Conservation (phyloP, 2,888 invertebrate species). For the Drosophila prolongata region DNA sequence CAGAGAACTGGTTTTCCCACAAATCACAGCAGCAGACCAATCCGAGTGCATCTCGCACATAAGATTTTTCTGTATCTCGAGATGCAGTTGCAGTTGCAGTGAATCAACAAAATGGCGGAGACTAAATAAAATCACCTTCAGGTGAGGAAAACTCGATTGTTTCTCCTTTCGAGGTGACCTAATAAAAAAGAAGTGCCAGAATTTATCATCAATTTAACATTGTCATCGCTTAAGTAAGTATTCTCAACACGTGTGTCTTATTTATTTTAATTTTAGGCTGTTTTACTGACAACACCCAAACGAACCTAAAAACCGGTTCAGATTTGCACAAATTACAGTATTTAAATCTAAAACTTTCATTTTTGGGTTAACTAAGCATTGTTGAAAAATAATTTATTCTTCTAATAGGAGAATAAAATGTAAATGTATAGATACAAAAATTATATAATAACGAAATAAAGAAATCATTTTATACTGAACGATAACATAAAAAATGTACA, state of each 20-base stretch:
- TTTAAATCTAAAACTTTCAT: too few species aligned
- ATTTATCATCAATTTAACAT: not conserved
- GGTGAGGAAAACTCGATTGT: slow-evolving; percentile 6
- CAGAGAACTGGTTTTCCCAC: slow-evolving; percentile 21
- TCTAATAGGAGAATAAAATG: too few species aligned
- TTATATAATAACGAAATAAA: too few species aligned
- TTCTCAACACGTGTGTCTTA: slow-evolving; percentile 17
- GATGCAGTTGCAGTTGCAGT: slow-evolving; percentile 20
- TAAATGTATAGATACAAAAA: too few species aligned
- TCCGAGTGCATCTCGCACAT: slow-evolving; percentile 14
- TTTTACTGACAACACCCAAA: slow-evolving; percentile 2
- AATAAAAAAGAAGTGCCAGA: slow-evolving; percentile 5
- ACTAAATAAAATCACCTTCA: not conserved
- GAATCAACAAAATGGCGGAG: slow-evolving; percentile 25
- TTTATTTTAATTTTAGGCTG: slow-evolving; percentile 25
- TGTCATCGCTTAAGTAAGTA: not conserved
- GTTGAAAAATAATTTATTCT: too few species aligned
- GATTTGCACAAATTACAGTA: too few species aligned
- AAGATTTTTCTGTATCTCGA: not conserved
- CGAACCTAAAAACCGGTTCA: too few species aligned
- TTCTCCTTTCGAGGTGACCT: slow-evolving; percentile 1
- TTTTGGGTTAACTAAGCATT: too few species aligned
- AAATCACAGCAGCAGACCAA: slow-evolving; percentile 44
- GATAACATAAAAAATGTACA: too few species aligned
- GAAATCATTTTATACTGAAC: too few species aligned